Percentiles rank a stretch among this genome's conserved stretches.
Evolutionary conservation across 2,797 vertebrate genomes (phyloP).

Genomic region (Mastacembelus armatus): DNA sequence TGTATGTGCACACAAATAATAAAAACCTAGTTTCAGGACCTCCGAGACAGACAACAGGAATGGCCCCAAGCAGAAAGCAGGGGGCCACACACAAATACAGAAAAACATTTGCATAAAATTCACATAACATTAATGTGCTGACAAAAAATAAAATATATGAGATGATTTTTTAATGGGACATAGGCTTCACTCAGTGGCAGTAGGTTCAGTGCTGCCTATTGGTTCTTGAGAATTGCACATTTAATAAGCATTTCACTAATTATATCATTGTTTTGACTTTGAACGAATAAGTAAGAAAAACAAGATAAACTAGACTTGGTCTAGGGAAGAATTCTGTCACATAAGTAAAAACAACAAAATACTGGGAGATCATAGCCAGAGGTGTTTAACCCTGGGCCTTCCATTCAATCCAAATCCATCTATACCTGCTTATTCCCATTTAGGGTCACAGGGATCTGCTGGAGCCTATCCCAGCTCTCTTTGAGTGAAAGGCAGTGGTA

Average conservation of each 20-base stretch:
- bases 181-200: slow-evolving; percentile 22
- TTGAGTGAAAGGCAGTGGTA: too few relatives aligned
- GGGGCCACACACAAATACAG: slow-evolving; percentile 13
- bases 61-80: slow-evolving; percentile 15
- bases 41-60: slow-evolving; percentile 16
- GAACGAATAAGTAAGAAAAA: slow-evolving; percentile 67
- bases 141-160: neutral
- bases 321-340: slow-evolving; percentile 52
- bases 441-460: too few relatives aligned
- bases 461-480: too few relatives aligned
- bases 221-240: slow-evolving; percentile 55
- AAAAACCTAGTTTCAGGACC: slow-evolving; percentile 14
- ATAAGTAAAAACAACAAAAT: slow-evolving; percentile 62
- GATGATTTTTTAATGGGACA: slow-evolving; percentile 3
- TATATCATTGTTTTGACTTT: slow-evolving; percentile 82
- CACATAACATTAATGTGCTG: neutral
- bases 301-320: slow-evolving; percentile 71
- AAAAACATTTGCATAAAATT: slow-evolving; percentile 21
- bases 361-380: slow-evolving; percentile 55
- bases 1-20: neutral
- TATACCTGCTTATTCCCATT: too few relatives aligned
- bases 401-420: too few relatives aligned
- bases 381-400: slow-evolving; percentile 59
- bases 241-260: slow-evolving; percentile 74
- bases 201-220: slow-evolving; percentile 36